Percentiles rank a stretch among this genome's conserved stretches.
Conservation (phyloP, 2,888 invertebrate genomes). For the Drosophila mayaguana region DNA sequence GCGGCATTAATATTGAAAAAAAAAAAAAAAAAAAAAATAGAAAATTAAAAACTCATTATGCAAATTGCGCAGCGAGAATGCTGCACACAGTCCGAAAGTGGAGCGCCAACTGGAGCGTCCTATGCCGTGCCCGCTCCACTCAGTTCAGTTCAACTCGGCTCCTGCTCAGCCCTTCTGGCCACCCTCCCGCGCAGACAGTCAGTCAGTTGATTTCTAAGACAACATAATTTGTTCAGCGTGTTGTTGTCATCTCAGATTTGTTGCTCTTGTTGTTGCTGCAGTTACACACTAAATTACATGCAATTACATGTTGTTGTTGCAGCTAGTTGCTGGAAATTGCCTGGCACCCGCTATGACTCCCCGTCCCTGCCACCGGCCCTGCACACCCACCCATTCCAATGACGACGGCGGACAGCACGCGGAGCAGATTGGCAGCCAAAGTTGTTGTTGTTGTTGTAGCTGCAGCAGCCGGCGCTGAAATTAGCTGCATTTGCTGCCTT, state of each 20-base stretch:
- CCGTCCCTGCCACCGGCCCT: not conserved
- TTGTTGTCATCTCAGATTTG: constrained; percentile 64
- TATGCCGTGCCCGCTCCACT: not conserved
- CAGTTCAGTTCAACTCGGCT: too few relatives aligned
- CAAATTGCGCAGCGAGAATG: constrained; percentile 68
- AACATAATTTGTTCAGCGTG: constrained; percentile 76
- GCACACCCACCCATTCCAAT: not conserved
- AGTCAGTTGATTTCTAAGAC: constrained; percentile 61
- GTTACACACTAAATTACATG: constrained; percentile 82
- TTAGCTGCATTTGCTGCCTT: constrained; percentile 46
- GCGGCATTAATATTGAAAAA: constrained; percentile 62
- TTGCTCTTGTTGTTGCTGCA: constrained; percentile 58
- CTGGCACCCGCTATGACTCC: not conserved
- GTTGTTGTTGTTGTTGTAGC: constrained; percentile 15
- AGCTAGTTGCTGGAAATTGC: constrained; percentile 40
- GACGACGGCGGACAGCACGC: constrained; percentile 31
- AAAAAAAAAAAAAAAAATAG: too few relatives aligned
- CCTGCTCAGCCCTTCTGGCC: constrained; percentile 11
- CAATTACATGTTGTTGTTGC: constrained; percentile 74
- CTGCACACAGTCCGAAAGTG: constrained; percentile 11
- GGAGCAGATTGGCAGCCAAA: constrained; percentile 53
- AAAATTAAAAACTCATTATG: constrained; percentile 83
- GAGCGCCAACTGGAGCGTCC: constrained; percentile 36
- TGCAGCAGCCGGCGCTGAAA: constrained; percentile 50
- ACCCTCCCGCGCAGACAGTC: constrained; percentile 53